Evolutionary conservation across 2,113 vertebrate species (phyloP), one percentile per base, ranked within the genome.

Genomic region (Entomyzon cyanotis): DNA sequence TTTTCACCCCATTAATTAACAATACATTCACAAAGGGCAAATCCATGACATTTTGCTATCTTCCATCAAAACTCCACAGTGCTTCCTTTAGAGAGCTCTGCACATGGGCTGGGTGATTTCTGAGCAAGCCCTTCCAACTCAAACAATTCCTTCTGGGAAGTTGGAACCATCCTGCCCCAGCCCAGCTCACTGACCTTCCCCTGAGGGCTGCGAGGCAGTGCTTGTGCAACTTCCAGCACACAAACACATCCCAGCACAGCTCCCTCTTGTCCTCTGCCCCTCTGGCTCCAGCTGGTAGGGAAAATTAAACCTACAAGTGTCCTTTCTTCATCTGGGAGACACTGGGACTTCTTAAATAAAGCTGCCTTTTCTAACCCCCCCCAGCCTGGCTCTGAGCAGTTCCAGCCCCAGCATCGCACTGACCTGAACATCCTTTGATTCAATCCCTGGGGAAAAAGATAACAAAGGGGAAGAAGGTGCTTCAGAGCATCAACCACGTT

Each of bases 201-300:
- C 42, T 3, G 44, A 81, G 76, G 75, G n/a, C 37, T 42, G 75
- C 7, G 15, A 39, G 53, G 78, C 94, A 76, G 27, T 0, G 8
- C 31, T 62, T 89, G 92, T 33, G 74, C 8, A 1, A 22, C n/a
- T 62, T 90, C 95, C 92, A 96, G 86, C 68, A 90, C 41, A 79
- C 85, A 87, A 37, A 52, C 22, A 25, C 2, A 42, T 30, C 53
- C 33, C 73, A 81, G 69, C 30, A 4, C 55, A 63, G 67, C 58
- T 47, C 69, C 9, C 58, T 22, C 83, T 70, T 70, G 55, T 73
- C 77, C 83, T 91, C 84, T 81, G 68, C 79, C 80, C 49, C 79
- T 87, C 64, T 86, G 77, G 58, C 88, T 94, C 84, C 78, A 88
- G 84, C 81, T 90, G 62, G 53, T n/a, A 93, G 82, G 84, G 41